Evolutionary conservation across 2,888 invertebrate species (phyloP), one percentile per base, ranked within the genome.

Genomic region (Acholoe squamosa): DNA sequence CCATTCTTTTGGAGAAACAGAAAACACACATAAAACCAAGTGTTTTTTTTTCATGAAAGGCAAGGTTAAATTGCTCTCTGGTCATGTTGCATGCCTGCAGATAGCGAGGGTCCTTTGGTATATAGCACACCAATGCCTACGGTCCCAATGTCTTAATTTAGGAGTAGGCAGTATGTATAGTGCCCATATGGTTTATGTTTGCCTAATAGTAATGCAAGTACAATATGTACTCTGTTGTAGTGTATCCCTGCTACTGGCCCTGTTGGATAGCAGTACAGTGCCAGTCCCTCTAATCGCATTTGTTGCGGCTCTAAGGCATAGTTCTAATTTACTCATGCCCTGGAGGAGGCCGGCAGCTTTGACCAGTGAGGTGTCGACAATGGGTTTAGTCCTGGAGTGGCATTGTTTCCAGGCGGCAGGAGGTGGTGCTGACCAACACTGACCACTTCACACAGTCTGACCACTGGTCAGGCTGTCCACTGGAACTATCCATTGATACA

Each of bases 351-450:
- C 71, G 71, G 28, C 28, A 5, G 71, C 71, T 71, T 71, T 71
- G 71, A 28, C 31, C 25, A 71, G 25, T 25, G 28, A 71, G 71
- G 71, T 25, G 71, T 71, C 71, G 71, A 71, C 71, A 71, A 71
- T 71, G 25, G 71, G 71, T 71, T 71, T 71, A 71, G 28, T 71
- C 28, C 5, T 14, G 25, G 28, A n/a, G 28, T 28, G 71, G 71
- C 28, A 71, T 71, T 71, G 71, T 71, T 71, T 71, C 71, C 71
- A 71, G 71, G 71, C 71, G 71, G 61, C 22, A 14, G 61, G 43
- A 43, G 43, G 43, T 61, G 22, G 22, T 61, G 22, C 61, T n/a
- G 61, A 1, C 61, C 43, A 43, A 61, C 61, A 61, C 71, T 71
- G 28, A 71, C 71, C 71, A 28, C 61, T 71, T 0, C 61, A 61